Base-by-base conservation (phyloP, 2,113 vertebrate genomes). In the Aramus guarauna region DNA sequence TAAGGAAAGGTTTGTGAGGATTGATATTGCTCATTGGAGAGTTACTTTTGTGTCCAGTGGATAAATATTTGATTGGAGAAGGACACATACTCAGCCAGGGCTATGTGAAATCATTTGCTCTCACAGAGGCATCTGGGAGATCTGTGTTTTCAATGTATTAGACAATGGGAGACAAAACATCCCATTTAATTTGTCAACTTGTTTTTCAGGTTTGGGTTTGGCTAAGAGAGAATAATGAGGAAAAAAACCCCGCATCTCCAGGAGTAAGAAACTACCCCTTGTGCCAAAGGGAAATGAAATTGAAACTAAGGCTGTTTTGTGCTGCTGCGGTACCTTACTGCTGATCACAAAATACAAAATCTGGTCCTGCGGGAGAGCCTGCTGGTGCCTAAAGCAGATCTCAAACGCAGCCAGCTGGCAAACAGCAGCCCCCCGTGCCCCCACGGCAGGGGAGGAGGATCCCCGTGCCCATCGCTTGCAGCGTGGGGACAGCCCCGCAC, bases 21-120 rank as follows among this genome's bases (percentile, higher is more conserved):
- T 97, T 97, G 97, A 96, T 97, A 97, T 75, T 95, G 95, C 95
- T 97, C 98, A 95, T 73, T 89, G 71, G 97, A 97, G 96, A 96
- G 95, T 96, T 94, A 95, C 78, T 96, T 96, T 90, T 97, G 96
- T 97, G 97, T 97, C 97, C 97, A 89, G 89, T 79, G 97, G 95
- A 96, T 80, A 95, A 97, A 97, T 89, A 96, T 92, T 97, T 96
- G 93, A 96, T 96, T 95, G 97, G 92, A 82, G 94, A 93, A 95
- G 93, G 89, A 91, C 77, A 50, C 74, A 41, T 19, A 43, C 78
- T 67, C 63, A 71, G 77, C 77, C 87, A 64, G 79, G 76, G 79
- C 64, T 52, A 15, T 26, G 74, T 73, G 92, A 73, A 90, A 83
- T n/a, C 34, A 2, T 77, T 63, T 52, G 77, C 71, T 76, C 81